These are phyloP conservation scores for Hippasteria phrygiana DNA, from an alignment of 53 echinoderm and acorn worm species.

Conservation along the genomic window DNA sequence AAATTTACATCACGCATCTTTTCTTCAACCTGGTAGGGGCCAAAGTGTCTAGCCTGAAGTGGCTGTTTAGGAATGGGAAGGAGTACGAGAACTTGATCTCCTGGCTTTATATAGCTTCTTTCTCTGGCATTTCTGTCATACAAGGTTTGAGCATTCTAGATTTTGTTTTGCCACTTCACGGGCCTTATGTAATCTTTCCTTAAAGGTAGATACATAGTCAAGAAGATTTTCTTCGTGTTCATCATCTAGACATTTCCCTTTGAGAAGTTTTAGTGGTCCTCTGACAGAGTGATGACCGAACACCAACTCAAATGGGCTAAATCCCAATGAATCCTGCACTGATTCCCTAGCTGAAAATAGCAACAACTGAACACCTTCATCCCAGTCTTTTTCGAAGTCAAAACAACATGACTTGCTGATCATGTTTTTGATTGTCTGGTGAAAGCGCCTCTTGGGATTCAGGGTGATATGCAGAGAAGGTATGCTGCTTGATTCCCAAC, in stretches of 20 bases:
- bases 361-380: slow-evolving; percentile 75
- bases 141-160: slow-evolving; percentile 1
- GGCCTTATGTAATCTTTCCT: slow-evolving; percentile 55
- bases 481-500: slow-evolving; percentile 22
- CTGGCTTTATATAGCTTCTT: slow-evolving; percentile 52
- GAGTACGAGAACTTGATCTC: slow-evolving; percentile 69
- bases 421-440: slow-evolving; percentile 70
- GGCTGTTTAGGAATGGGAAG: slow-evolving; percentile 61
- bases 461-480: slow-evolving; percentile 47
- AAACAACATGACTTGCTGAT: slow-evolving; percentile 33
- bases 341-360: slow-evolving; percentile 70
- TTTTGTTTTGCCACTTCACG: slow-evolving; percentile 61
- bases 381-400: slow-evolving; percentile 60
- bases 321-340: slow-evolving; percentile 61
- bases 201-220: slow-evolving; percentile 72
- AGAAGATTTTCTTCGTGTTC: slow-evolving; percentile 44
- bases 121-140: slow-evolving; percentile 52
- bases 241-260: slow-evolving; percentile 55
- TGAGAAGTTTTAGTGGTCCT: slow-evolving; percentile 68
- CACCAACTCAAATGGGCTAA: slow-evolving; percentile 79
- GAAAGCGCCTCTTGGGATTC: slow-evolving; percentile 61
- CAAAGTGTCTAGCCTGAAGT: slow-evolving; percentile 49
- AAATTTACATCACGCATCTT: slow-evolving; percentile 63
- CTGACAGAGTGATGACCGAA: slow-evolving; percentile 67
- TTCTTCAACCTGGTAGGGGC: slow-evolving; percentile 66